Evolutionary conservation across 2,797 vertebrate species (phyloP).

Genomic region (Pithecia hirsuta): DNA sequence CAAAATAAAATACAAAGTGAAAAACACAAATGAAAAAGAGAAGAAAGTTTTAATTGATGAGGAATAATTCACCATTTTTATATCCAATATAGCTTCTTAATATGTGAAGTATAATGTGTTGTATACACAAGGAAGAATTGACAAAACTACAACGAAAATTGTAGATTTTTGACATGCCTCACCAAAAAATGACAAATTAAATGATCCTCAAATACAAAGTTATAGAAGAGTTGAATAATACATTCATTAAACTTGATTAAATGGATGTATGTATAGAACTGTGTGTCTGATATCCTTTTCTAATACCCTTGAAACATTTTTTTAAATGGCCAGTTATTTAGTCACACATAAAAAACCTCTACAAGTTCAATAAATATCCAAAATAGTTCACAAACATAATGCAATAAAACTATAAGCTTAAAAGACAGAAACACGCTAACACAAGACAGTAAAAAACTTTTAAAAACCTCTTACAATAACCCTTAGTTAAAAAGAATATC

Average conservation of each 20-base stretch:
- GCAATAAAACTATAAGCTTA: slow-evolving; percentile 22
- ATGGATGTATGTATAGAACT: not conserved
- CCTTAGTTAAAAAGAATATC: slow-evolving; percentile 5
- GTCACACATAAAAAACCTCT: not conserved
- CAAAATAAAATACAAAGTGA: slow-evolving; percentile 29
- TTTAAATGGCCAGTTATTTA: not conserved
- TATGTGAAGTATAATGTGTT: not conserved
- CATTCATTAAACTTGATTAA: not conserved
- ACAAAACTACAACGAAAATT: not conserved
- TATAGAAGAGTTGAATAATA: not conserved
- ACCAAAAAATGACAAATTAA: slow-evolving; percentile 14
- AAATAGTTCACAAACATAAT: not conserved
- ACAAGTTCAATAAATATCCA: not conserved
- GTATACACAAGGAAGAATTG: not conserved
- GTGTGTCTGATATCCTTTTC: not conserved
- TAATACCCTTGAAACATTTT: not conserved
- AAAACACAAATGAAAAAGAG: not conserved
- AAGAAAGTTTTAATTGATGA: not conserved
- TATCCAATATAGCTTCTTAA: not conserved
- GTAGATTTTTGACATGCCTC: not conserved
- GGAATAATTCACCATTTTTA: slow-evolving; percentile 14
- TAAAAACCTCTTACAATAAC: not conserved
- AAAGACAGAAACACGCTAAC: not conserved
- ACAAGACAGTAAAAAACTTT: not conserved
- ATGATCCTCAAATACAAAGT: not conserved